Evolutionary conservation across 1,140 invertebrate species (phyloP), one percentile per base, ranked within the genome.

Genomic region (Brachionus sp.): DNA sequence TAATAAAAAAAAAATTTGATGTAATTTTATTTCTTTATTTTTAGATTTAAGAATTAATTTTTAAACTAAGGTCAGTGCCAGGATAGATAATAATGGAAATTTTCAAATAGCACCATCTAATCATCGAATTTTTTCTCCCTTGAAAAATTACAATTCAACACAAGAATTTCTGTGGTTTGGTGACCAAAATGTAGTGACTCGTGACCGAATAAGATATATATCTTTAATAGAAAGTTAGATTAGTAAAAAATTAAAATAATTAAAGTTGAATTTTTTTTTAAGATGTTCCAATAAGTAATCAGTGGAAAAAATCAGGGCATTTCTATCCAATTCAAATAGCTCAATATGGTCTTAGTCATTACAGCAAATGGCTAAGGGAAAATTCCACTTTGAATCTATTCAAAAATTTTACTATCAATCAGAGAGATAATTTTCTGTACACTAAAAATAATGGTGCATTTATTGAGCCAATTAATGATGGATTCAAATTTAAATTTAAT

Each of bases 261-360:
- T 57, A 19, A 5, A 68, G 82, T 62, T 70, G 64, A 39, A 16
- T 12, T 44, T 16, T 7, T 10, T 7, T 73, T 9, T 12, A 5
- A 92, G 91, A 94, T 82, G 95, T 97, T 7, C 95, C 96, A 0
- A 92, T 98, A 44, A 96, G 95, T 1, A 96, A 93, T 0, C 96
- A 98, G 87, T 98, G 96, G 96, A 93, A 95, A 62, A 85, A 91
- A 77, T 86, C 85, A 64, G 96, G 95, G 0, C 98, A 98, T 88
- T 96, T 93, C 88, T 99, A 99, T 90, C 96, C 97, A 0, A 98
- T 97, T 2, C 97, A 99, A 91, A 97, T 99, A 84, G 95, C 96
- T 4, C 97, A 99, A 88, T 99, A 95, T 89, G 97, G 95, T 0
- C 89, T 99, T 42, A 94, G 95, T 29, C 97, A 99, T 89, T 98